Evolutionary conservation across 2,888 invertebrate species (phyloP).

Genomic region (Clanis bilineata): DNA sequence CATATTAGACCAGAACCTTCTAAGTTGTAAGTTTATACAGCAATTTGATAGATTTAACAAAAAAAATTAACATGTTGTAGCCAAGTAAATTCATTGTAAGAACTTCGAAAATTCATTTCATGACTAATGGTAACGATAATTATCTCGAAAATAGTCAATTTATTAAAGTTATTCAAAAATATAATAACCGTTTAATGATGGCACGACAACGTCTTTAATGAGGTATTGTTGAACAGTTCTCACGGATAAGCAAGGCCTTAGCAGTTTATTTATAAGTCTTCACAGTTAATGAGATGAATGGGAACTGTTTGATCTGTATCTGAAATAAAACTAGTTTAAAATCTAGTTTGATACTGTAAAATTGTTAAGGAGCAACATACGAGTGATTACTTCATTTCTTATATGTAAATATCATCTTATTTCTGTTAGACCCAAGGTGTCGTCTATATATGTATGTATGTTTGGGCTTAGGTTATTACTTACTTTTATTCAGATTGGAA

Average conservation of each 20-base stretch:
- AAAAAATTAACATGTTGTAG: too few relatives aligned
- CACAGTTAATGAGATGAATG: constrained; percentile 36
- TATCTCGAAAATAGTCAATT: neutral
- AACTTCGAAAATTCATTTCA: too few relatives aligned
- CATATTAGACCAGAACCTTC: too few relatives aligned
- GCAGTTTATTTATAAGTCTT: constrained; percentile 37
- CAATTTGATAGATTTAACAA: too few relatives aligned
- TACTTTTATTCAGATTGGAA: too few relatives aligned
- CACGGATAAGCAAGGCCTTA: constrained; percentile 44
- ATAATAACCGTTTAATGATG: neutral
- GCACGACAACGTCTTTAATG: neutral
- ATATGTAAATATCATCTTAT: neutral
- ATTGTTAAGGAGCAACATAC: neutral
- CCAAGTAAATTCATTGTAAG: too few relatives aligned
- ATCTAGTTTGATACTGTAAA: neutral
- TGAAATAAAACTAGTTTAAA: constrained; percentile 16
- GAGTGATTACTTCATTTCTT: neutral
- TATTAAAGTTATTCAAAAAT: neutral
- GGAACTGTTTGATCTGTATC: constrained; percentile 21
- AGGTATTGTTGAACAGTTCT: constrained; percentile 32
- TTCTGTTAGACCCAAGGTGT: too few relatives aligned
- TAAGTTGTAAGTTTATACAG: too few relatives aligned
- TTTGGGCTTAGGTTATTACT: too few relatives aligned
- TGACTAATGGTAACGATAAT: too few relatives aligned
- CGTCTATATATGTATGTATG: too few relatives aligned